Percentiles rank a stretch among this genome's conserved stretches.
phyloP scores from a whole-genome alignment of 2,797 vertebrate species.

The Helicolenus hilgendorfi region DNA sequence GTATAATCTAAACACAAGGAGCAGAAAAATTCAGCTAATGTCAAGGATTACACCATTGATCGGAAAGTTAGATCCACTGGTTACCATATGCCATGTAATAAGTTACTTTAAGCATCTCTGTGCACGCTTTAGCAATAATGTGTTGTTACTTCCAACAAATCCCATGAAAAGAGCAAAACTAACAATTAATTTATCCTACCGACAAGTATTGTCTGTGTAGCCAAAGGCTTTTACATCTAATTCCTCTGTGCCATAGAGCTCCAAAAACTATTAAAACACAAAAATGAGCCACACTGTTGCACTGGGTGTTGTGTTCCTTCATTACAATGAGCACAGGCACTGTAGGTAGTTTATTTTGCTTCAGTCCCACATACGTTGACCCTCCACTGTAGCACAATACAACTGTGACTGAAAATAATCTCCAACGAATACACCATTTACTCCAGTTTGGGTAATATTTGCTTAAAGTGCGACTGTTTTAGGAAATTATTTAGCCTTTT shows the following conservation, averaged over 20 bases:
- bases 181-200: not conserved
- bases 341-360: not conserved
- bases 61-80: no score
- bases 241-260: not conserved
- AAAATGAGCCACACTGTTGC: not conserved
- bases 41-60: no score
- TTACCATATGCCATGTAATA: no score
- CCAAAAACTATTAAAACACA: not conserved
- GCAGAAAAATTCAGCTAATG: no score
- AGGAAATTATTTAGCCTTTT: not conserved
- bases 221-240: not conserved
- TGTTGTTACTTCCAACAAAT: no score
- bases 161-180: no score
- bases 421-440: not conserved
- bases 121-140: no score
- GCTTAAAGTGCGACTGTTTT: not conserved
- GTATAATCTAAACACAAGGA: not conserved
- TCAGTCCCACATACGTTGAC: not conserved
- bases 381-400: not conserved
- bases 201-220: not conserved
- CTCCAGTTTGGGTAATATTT: not conserved
- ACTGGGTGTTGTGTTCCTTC: not conserved
- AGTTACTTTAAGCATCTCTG: no score
- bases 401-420: not conserved
- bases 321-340: not conserved